These are phyloP conservation scores for Sitta europaea DNA, from an alignment of 2,113 vertebrate genomes.

Conservation along the genomic window DNA sequence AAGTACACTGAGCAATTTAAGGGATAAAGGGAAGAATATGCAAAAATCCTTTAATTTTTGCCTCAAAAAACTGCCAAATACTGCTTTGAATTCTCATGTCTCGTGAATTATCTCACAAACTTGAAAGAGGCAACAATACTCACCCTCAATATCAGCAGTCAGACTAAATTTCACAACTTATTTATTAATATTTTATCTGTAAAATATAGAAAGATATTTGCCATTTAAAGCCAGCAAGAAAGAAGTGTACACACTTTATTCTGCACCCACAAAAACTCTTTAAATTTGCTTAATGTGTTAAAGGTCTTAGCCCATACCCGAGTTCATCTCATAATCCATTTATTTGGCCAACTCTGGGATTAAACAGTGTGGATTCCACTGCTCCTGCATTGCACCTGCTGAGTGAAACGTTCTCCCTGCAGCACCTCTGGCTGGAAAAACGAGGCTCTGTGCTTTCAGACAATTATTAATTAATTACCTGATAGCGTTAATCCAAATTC, in stretches of 20 bases:
- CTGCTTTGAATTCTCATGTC: neutral
- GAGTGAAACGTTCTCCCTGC: neutral
- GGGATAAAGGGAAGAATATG: neutral
- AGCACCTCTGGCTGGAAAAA: neutral
- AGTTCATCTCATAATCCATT: neutral
- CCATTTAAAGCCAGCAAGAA: neutral
- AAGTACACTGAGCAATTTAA: neutral
- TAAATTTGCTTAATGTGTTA: neutral
- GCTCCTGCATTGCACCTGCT: neutral
- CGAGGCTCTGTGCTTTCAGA: fast-evolving
- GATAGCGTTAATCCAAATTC: fast-evolving
- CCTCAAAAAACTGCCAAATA: neutral
- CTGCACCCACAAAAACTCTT: neutral
- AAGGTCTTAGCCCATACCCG: neutral
- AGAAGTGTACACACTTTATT: neutral
- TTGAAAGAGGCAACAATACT: neutral
- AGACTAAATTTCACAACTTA: neutral
- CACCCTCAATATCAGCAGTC: neutral
- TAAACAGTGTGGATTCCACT: neutral
- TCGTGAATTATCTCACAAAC: neutral
- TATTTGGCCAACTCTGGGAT: neutral
- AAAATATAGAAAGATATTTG: neutral
- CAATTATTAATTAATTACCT: neutral
- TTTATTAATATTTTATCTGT: neutral
- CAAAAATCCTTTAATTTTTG: neutral